Evolutionary conservation across 92 coral and sea anemone species (phyloP).

Genomic region (Siderastrea siderea): DNA sequence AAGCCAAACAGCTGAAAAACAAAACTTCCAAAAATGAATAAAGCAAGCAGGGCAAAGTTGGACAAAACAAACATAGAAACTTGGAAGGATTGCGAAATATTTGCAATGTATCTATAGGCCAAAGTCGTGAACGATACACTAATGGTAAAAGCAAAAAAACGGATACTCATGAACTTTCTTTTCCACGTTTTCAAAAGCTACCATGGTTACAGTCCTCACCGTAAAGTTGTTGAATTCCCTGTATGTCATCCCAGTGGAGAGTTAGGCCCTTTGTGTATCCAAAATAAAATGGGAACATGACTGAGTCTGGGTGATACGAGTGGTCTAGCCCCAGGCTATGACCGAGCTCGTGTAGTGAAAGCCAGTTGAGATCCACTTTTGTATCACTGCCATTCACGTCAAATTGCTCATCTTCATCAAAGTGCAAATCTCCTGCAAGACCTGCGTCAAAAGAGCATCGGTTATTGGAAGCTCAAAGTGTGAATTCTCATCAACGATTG

Average conservation of each 20-base stretch:
- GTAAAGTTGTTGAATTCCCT: constrained; percentile 57
- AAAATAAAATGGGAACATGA: constrained; percentile 68
- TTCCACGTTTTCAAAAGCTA: too few relatives aligned
- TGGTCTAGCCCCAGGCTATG: constrained; percentile 74
- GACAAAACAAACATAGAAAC: too few relatives aligned
- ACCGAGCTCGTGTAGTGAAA: constrained; percentile 75
- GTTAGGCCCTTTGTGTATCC: constrained; percentile 41
- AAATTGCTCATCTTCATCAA: constrained; percentile 65
- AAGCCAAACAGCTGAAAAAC: too few relatives aligned
- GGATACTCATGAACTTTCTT: too few relatives aligned
- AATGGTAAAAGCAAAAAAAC: too few relatives aligned
- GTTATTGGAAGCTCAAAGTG: not conserved
- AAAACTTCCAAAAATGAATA: too few relatives aligned
- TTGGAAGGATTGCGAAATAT: too few relatives aligned
- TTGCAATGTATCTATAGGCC: too few relatives aligned
- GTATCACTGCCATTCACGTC: not conserved
- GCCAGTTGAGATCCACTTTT: constrained; percentile 63
- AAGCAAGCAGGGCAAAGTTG: too few relatives aligned
- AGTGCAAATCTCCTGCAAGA: constrained; percentile 70
- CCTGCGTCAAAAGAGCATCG: constrained; percentile 17
- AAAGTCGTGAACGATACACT: too few relatives aligned
- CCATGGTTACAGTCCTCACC: constrained; percentile 25
- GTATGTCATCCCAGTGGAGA: constrained; percentile 47
- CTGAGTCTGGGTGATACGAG: constrained; percentile 35
- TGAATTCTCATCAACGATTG: too few relatives aligned